These are phyloP conservation scores for Nemoura dubitans DNA, from an alignment of 2,888 invertebrate genomes.

Conservation along the genomic window DNA sequence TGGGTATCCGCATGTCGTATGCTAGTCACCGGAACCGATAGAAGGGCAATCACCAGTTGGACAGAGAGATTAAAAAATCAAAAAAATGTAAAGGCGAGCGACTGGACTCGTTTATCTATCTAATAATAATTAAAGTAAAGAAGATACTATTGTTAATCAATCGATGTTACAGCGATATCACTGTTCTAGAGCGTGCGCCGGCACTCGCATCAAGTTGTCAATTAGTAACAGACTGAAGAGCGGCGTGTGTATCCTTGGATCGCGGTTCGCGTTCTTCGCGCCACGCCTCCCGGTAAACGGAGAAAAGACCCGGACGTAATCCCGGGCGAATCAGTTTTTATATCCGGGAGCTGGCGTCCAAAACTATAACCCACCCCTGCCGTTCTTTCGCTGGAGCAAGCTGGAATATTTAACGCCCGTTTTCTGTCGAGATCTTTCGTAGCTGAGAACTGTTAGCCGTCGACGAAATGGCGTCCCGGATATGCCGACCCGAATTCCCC, in stretches of 20 bases:
- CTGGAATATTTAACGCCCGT: not conserved
- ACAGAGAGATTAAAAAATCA: not conserved
- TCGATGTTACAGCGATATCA: not conserved
- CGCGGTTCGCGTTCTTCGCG: not conserved
- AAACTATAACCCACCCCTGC: not conserved
- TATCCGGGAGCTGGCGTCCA: too few species aligned
- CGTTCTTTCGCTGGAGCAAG: not conserved
- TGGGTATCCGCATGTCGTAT: not conserved
- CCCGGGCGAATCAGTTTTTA: too few species aligned
- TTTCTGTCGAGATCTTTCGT: not conserved
- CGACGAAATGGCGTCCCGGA: not conserved
- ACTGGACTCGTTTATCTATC: not conserved
- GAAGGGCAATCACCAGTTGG: not conserved
- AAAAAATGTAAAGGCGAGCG: too few species aligned
- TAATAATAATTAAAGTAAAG: not conserved
- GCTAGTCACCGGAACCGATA: not conserved
- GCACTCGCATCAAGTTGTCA: not conserved
- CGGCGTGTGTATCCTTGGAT: not conserved
- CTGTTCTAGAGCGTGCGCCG: not conserved
- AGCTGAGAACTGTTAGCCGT: not conserved
- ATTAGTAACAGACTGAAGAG: not conserved
- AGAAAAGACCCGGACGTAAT: too few species aligned
- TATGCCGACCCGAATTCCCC: not conserved
- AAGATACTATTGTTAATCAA: not conserved
- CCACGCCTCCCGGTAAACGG: too few species aligned